Percentiles rank a stretch among this genome's conserved stretches.
Evolutionary conservation across 2,888 invertebrate species (phyloP).

Genomic region (Stenichneumon culpator): DNA sequence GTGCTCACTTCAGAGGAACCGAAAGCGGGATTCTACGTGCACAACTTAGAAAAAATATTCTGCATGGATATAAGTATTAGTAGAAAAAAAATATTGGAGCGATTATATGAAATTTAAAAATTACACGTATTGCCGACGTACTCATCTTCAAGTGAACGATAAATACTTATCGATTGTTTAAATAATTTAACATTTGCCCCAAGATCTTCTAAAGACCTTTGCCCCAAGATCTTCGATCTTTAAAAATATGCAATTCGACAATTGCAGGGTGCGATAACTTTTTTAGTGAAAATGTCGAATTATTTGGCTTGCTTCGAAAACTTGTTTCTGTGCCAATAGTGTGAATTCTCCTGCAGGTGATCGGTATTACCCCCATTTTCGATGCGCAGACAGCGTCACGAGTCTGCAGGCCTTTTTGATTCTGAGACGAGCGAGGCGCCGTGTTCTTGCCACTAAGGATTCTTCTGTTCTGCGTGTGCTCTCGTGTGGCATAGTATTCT

Average conservation of each 20-base stretch:
- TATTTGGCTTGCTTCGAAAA: not conserved
- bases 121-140: not conserved
- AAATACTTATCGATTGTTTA: not conserved
- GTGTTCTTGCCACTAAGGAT: constrained; percentile 54
- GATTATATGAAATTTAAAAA: not conserved
- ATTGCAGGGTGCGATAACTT: not conserved
- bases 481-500: constrained; percentile 12
- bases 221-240: too few species aligned
- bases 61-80: not conserved
- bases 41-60: too few species aligned
- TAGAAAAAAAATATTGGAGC: not conserved
- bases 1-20: too few species aligned
- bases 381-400: not conserved
- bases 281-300: not conserved
- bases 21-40: too few species aligned
- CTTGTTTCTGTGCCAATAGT: not conserved
- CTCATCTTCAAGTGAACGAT: not conserved
- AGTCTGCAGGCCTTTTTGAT: constrained; percentile 69
- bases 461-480: constrained; percentile 51
- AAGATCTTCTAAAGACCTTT: too few species aligned
- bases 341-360: not conserved
- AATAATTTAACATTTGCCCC: not conserved
- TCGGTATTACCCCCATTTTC: not conserved
- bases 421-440: constrained; percentile 64
- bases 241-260: not conserved